phyloP scores from a whole-genome alignment of 2,113 vertebrate species.

The Osmerus mordax region DNA sequence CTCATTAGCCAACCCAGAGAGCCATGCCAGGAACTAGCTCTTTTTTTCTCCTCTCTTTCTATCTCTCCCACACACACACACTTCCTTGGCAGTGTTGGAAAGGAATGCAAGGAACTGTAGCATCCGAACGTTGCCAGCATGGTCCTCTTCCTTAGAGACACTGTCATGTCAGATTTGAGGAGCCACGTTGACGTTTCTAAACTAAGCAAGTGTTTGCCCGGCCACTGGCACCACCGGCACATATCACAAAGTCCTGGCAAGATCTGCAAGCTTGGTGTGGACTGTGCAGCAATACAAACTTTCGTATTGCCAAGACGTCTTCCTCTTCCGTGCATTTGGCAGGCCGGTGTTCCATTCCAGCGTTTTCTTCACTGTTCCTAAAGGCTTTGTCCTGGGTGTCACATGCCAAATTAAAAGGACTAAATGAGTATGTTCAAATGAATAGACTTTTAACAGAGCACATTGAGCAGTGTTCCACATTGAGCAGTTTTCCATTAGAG shows the following conservation, averaged over 20 bases:
- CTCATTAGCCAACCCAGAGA: slow-evolving; percentile 59
- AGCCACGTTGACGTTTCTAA: slow-evolving; percentile 16
- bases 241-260: background rate
- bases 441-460: too few relatives aligned
- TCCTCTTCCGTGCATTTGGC: too few relatives aligned
- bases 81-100: too few relatives aligned
- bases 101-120: slow-evolving; percentile 31
- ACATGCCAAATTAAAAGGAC: too few relatives aligned
- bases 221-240: background rate
- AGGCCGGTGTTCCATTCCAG: too few relatives aligned
- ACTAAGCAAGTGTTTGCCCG: background rate
- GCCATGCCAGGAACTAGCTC: slow-evolving; percentile 28
- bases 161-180: slow-evolving; percentile 29
- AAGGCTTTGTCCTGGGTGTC: too few relatives aligned
- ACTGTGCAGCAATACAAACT: background rate
- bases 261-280: too few relatives aligned
- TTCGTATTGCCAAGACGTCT: background rate
- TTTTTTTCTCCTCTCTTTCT: too few relatives aligned
- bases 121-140: slow-evolving; percentile 14
- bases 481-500: too few relatives aligned
- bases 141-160: slow-evolving; percentile 2
- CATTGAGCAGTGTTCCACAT: too few relatives aligned
- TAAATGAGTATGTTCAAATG: too few relatives aligned
- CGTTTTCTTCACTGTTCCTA: too few relatives aligned
- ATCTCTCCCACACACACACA: slow-evolving; percentile 3